phyloP scores from a whole-genome alignment of 1,140 invertebrate species.

The Leptinotarsa defecta region DNA sequence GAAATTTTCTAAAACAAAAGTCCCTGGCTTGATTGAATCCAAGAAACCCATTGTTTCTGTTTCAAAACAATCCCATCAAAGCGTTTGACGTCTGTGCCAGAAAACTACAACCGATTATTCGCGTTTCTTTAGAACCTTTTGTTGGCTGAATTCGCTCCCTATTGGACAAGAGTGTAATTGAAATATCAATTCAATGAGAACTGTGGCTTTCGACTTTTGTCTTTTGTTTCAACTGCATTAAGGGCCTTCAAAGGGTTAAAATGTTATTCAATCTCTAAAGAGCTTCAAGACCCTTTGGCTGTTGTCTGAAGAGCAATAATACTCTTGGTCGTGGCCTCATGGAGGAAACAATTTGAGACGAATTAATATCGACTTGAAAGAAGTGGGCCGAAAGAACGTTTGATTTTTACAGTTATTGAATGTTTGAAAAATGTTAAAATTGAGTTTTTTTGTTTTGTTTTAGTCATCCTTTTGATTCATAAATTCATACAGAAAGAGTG shows the following conservation, averaged over 20 bases:
- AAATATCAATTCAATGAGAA: slow-evolving; percentile 45
- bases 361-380: background rate
- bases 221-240: slow-evolving; percentile 29
- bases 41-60: slow-evolving; percentile 37
- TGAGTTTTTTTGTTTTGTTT: no score
- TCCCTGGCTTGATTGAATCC: slow-evolving; percentile 27
- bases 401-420: background rate
- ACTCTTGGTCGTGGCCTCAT: slow-evolving; percentile 11
- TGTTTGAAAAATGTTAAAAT: no score
- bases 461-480: no score
- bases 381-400: background rate
- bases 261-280: slow-evolving; percentile 24
- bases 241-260: slow-evolving; percentile 27
- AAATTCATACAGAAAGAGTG: no score
- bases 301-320: slow-evolving; percentile 11
- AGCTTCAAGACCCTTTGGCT: slow-evolving; percentile 2
- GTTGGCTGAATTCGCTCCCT: slow-evolving; percentile 39
- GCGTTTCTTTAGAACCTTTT: background rate
- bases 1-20: slow-evolving; percentile 5
- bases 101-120: slow-evolving; percentile 40
- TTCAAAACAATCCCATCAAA: slow-evolving; percentile 42
- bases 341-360: slow-evolving; percentile 11
- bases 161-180: slow-evolving; percentile 44
- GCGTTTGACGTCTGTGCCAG: slow-evolving; percentile 27
- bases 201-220: slow-evolving; percentile 30